Base-by-base conservation (phyloP, 2,113 vertebrate species). In the Indicator maculatus region DNA sequence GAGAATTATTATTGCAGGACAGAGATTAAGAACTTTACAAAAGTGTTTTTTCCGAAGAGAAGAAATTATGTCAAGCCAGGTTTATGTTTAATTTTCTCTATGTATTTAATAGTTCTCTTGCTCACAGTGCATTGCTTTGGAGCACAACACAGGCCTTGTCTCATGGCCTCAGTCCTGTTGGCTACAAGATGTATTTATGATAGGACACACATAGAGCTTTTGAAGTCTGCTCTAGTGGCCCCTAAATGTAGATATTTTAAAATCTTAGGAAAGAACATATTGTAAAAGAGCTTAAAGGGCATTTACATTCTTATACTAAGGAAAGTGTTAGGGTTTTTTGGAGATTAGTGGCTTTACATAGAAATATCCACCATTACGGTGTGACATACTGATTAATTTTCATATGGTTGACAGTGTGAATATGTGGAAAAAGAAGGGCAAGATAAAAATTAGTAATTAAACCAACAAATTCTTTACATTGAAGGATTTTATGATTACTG, bases 221-320 rank as follows among this genome's bases (percentile, higher is more conserved):
- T 95, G 91, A 93, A 89, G 33, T 70, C 47, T 94, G 93, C 66
- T 73, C 64, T 92, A 69, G 47, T 61, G 44, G n/a, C 17, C 44
- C 75, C 77, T 86, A 88, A 28, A 83, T 86, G 52, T 73, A 92
- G 80, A 45, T 70, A 12, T 81, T 93, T 64, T 81, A 64, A 79
- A 75, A 83, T 70, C 14, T 9, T 86, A 78, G 71, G 92, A 97
- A 81, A 24, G 26, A 79, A 52, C 70, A 60, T 74, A 55, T 41
- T 96, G 70, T 53, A 77, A 86, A 94, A 96, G 76, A 95, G 41
- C 73, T 77, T 85, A 84, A 93, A 91, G 77, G 50, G 64, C 63
- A 82, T 78, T 92, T 87, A 52, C 63, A 93, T 82, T 95, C 74
- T 90, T 96, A 59, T 89, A 72, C 79, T 58, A 90, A 95, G 67